Evolutionary conservation across 2,888 invertebrate genomes (phyloP), one percentile per base, ranked within the genome.

Genomic region (Suillia variegata): DNA sequence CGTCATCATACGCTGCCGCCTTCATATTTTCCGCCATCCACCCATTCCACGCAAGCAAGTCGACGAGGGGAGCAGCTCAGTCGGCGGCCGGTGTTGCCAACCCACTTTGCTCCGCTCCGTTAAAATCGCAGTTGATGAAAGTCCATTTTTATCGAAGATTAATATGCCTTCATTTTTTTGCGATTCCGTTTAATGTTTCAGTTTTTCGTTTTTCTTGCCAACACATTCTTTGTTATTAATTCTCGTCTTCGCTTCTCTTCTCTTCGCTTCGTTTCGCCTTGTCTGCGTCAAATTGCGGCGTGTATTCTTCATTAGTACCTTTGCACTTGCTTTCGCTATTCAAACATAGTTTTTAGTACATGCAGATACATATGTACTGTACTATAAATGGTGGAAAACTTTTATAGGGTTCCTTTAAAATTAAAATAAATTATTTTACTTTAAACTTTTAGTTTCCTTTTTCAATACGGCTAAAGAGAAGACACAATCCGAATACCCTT

Each of bases 71-170:
- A n/a, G n/a, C n/a, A n/a, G n/a, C n/a, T n/a, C n/a, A 12, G 38
- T 38, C 13, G 38, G 22, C 13, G 17, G 18, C 4, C 18, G 21
- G 21, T 18, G 48, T 21, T 18, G 48, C 18, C 48, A 38, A 38
- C 38, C 12, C n/a, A n/a, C n/a, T n/a, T n/a, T n/a, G n/a, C n/a
- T n/a, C n/a, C n/a, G n/a, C n/a, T 31, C 45, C 45, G 18, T 45
- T 45, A 45, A 45, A 45, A 45, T 45, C 18, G 45, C 49, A 50
- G 49, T 17, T 58, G 58, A 52, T 58, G 52, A 53, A 58, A 58
- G 58, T 58, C 47, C 58, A 58, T 58, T 58, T n/a, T 53, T 47
- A 47, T 58, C 45, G 53, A 58, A 58, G 58, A 58, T 58, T 58
- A 58, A 58, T 58, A 47, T 51, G 58, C 47, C 42, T 18, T 47